Base-by-base conservation (phyloP, 2,113 vertebrate genomes). In the Etheostoma cragini region DNA sequence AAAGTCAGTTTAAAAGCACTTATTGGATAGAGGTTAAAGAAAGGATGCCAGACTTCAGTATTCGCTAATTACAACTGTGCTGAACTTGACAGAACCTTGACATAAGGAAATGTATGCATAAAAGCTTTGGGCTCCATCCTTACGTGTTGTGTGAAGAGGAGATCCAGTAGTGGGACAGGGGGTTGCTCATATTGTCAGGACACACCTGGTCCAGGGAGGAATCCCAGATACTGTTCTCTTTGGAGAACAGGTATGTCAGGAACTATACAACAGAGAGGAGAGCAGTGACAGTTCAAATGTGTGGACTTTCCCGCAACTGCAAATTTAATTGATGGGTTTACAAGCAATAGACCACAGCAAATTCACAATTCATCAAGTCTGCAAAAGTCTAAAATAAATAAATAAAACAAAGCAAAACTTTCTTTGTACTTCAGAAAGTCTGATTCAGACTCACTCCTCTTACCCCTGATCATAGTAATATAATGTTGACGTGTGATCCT, bases 101-200 rank as follows among this genome's bases (percentile, higher is more conserved):
- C 8, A 60, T 22, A 19, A 46, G 46, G 10, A 57, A 45, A 52
- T 33, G 35, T 50, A 22, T 15, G 15, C 15, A 21, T 57, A 38
- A 66, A 54, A 30, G 42, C 30, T 56, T 15, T 16, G 24, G 5
- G 49, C 21, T 67, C 3, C 16, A 14, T 22, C 54, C 97, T 98
- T 96, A 99, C 98, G 98, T 99, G 93, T 99, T 99, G 92, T 99
- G 98, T 0, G 98, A 99, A 33, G 98, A 99, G 60, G 98, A 99
- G 92, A 99, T 99, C 98, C 98, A 99, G 93, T 99, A 99, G 92
- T 99, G 97, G 80, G 98, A 99, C 45, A 99, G 94, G 0, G 98
- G 98, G 81, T 98, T 98, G 95, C 96, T 98, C 98, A 99, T 99
- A 82, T 97, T 96, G 35, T 98, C 97, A 0, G 94, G 94, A 88